Percentiles rank a stretch among this genome's conserved stretches.
These are phyloP conservation scores for Icerya purchasi DNA, from an alignment of 2,888 invertebrate genomes.

Conservation along the genomic window DNA sequence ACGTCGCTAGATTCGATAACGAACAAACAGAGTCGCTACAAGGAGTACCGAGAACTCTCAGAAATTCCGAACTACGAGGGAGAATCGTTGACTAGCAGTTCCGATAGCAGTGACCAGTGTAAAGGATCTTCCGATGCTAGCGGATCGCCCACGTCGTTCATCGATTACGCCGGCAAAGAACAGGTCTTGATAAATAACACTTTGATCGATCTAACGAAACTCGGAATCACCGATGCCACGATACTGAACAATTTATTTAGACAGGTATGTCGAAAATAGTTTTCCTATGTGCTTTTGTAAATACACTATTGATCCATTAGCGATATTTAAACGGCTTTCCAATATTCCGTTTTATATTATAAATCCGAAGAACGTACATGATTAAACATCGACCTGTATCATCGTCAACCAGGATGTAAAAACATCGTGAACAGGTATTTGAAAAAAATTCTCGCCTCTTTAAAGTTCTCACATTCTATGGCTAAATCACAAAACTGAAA, in stretches of 20 bases:
- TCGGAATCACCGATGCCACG: constrained; percentile 13
- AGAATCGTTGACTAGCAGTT: constrained; percentile 20
- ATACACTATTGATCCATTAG: too few species aligned
- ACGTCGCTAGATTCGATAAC: neutral
- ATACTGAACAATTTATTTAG: constrained; percentile 14
- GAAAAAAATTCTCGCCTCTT: too few species aligned
- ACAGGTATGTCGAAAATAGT: too few species aligned
- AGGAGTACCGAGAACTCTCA: constrained; percentile 2
- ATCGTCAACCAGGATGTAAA: too few species aligned
- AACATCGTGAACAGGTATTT: too few species aligned
- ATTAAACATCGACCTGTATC: too few species aligned
- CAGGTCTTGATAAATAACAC: constrained; percentile 22
- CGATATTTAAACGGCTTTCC: too few species aligned
- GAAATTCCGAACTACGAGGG: constrained; percentile 16
- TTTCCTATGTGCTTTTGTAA: too few species aligned
- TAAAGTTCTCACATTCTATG: too few species aligned
- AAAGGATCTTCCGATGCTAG: constrained; percentile 30
- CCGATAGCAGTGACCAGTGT: constrained; percentile 17
- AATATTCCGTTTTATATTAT: too few species aligned
- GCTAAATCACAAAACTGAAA: too few species aligned
- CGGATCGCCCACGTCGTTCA: constrained; percentile 30
- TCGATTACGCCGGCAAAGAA: neutral
- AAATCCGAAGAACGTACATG: too few species aligned
- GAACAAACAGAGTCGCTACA: neutral
- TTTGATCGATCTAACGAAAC: constrained; percentile 22